Evolutionary conservation across 2,113 vertebrate genomes (phyloP).

Genomic region (Scartelaos histophorus): DNA sequence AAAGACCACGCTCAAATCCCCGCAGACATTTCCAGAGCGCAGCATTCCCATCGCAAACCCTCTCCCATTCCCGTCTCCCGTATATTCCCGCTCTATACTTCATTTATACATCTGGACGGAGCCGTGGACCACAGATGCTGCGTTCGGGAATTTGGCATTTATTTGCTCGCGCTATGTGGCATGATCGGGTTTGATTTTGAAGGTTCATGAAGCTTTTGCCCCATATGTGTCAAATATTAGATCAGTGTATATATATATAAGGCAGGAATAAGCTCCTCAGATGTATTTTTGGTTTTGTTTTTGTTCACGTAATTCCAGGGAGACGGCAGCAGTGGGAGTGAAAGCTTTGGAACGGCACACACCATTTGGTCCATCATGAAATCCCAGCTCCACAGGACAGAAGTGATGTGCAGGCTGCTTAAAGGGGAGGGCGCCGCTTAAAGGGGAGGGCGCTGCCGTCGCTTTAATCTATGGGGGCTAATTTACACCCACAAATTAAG

Average conservation of each 20-base stretch:
- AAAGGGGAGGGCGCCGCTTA: neutral
- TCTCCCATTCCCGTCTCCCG: neutral
- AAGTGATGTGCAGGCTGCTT: neutral
- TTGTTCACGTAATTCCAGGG: neutral
- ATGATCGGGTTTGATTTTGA: slow-evolving; percentile 36
- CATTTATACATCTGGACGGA: slow-evolving; percentile 41
- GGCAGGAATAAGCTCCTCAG: slow-evolving; percentile 7
- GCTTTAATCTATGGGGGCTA: too few species aligned
- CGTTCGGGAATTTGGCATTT: slow-evolving; percentile 33
- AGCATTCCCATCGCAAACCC: neutral
- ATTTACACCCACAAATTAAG: too few species aligned
- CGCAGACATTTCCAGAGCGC: slow-evolving; percentile 29
- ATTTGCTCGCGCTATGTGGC: slow-evolving; percentile 20
- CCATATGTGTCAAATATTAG: slow-evolving; percentile 35
- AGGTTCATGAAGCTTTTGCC: slow-evolving; percentile 10
- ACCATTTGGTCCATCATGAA: neutral
- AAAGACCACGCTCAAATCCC: slow-evolving; percentile 43
- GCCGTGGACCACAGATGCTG: slow-evolving; percentile 44
- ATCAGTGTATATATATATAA: slow-evolving; percentile 4
- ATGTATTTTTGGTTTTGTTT: neutral
- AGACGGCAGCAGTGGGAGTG: neutral
- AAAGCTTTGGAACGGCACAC: neutral
- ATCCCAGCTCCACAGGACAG: neutral
- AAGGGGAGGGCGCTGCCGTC: too few species aligned
- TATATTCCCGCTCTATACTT: slow-evolving; percentile 31